Evolutionary conservation across 1,140 invertebrate genomes (phyloP).

Genomic region (Schlechtendalia chinensis): DNA sequence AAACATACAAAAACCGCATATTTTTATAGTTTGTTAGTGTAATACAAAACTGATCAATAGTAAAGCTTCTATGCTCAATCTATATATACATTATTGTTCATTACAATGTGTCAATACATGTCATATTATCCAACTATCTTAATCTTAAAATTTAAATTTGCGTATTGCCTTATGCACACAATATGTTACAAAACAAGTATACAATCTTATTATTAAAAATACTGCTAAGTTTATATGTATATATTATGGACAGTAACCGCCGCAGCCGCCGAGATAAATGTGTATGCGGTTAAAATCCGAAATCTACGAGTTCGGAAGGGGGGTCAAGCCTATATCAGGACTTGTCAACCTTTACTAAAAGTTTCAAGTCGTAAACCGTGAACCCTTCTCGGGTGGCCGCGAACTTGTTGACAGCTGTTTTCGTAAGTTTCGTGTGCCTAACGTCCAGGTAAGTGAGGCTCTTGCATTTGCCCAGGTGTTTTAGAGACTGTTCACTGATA

Average conservation of each 20-base stretch:
- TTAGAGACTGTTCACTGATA: constrained; percentile 17
- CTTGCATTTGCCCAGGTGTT: constrained; percentile 17
- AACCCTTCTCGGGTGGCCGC: constrained; percentile 12
- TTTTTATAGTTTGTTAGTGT: too few relatives aligned
- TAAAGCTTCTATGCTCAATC: too few relatives aligned
- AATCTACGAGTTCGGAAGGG: constrained; percentile 17
- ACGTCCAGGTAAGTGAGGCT: constrained; percentile 6
- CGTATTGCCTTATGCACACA: background rate
- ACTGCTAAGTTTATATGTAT: background rate
- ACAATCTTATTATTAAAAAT: background rate
- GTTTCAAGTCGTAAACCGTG: background rate
- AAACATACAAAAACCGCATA: too few relatives aligned
- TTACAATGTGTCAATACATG: too few relatives aligned
- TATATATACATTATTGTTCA: too few relatives aligned
- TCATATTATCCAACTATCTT: too few relatives aligned
- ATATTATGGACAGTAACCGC: background rate
- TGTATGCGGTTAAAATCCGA: constrained; percentile 34
- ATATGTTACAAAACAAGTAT: background rate
- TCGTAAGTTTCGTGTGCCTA: constrained; percentile 14
- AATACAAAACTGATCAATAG: too few relatives aligned
- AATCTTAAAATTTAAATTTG: too few relatives aligned
- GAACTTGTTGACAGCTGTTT: constrained; percentile 25
- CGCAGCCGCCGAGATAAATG: background rate
- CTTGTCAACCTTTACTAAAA: constrained; percentile 20
- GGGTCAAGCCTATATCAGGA: constrained; percentile 42